phyloP scores from a whole-genome alignment of 2,888 invertebrate species.

The Cheilosia pagana region DNA sequence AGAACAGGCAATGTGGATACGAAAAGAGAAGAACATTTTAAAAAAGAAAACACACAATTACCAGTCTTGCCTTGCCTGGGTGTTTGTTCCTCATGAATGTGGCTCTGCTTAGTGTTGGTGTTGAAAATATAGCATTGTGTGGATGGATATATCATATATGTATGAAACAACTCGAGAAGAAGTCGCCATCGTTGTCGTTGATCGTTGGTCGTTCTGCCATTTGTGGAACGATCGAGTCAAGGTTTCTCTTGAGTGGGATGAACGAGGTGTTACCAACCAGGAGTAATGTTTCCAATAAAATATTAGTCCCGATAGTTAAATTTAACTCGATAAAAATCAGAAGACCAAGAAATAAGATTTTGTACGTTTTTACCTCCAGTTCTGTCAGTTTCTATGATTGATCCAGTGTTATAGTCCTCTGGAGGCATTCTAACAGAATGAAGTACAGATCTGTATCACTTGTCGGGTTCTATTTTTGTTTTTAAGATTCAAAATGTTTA shows the following conservation, averaged over 20 bases:
- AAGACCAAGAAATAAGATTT: no score
- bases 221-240: slow-evolving; percentile 65
- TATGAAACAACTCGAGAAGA: slow-evolving; percentile 30
- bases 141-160: background rate
- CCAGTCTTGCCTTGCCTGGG: background rate
- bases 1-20: no score
- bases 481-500: no score
- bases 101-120: slow-evolving; percentile 31
- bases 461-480: no score
- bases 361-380: no score
- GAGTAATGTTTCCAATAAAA: no score
- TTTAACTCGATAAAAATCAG: no score
- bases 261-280: slow-evolving; percentile 59
- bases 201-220: slow-evolving; percentile 12
- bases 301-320: no score
- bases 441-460: no score
- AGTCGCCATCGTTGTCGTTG: slow-evolving; percentile 10
- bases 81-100: slow-evolving; percentile 41
- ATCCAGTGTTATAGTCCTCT: no score
- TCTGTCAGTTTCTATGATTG: no score
- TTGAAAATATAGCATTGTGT: slow-evolving; percentile 21
- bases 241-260: slow-evolving; percentile 70
- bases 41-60: slow-evolving; percentile 39
- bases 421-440: no score
- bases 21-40: slow-evolving; percentile 20